Conservation (phyloP, 2,113 vertebrate species). For the Coptodon bakossiorum region DNA sequence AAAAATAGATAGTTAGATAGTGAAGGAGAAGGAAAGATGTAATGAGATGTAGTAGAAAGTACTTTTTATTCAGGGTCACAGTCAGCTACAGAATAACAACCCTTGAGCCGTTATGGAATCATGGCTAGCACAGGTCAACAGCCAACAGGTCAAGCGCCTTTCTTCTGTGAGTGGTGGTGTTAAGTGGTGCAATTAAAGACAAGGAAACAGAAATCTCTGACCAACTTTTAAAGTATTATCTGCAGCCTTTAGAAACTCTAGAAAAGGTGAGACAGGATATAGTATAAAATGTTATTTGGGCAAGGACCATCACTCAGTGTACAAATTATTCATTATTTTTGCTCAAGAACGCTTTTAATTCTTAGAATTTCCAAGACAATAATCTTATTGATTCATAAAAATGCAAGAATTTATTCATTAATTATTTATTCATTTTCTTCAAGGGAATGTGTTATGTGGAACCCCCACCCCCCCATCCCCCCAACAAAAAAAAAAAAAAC, state of each 20-base stretch:
- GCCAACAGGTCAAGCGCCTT: background rate
- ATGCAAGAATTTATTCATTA: background rate
- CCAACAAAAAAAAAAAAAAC: accelerated
- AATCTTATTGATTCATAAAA: background rate
- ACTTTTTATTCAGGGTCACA: background rate
- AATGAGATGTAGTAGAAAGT: background rate
- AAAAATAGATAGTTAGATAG: background rate
- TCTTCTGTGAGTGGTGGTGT: background rate
- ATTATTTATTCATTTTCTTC: background rate
- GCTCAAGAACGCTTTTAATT: background rate
- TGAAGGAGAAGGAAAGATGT: background rate
- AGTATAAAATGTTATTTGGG: background rate
- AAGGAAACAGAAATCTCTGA: background rate
- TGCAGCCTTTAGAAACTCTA: background rate
- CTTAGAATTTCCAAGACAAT: background rate
- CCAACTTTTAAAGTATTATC: background rate
- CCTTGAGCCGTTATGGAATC: background rate
- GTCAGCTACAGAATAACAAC: background rate
- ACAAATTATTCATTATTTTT: background rate
- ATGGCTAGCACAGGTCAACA: background rate
- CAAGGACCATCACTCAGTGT: background rate
- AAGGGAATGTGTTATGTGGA: background rate
- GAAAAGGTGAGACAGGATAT: background rate
- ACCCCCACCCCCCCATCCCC: no score
- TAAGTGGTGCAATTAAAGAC: background rate